Conservation (phyloP, 53 echinoderm and acorn worm species). For the Temnopleurus reevesii region DNA sequence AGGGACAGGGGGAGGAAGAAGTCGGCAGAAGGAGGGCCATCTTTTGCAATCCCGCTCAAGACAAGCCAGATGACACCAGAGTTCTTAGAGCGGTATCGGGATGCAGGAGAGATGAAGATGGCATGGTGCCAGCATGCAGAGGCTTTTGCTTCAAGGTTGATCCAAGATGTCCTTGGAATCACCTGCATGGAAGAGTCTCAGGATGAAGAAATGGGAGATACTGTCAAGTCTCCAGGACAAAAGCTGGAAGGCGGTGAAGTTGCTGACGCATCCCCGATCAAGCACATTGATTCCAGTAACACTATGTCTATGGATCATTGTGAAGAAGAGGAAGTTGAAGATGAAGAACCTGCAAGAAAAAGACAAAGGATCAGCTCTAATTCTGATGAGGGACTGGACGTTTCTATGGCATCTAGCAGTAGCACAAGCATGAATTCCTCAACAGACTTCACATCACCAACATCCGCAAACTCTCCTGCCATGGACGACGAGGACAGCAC, state of each 20-base stretch:
- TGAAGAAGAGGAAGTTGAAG: neutral
- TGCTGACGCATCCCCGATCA: neutral
- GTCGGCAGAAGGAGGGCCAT: neutral
- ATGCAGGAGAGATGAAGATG: constrained; percentile 45
- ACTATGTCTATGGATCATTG: neutral
- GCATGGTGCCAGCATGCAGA: constrained; percentile 70
- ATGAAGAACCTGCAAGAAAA: constrained; percentile 42
- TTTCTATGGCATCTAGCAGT: constrained; percentile 1
- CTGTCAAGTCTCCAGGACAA: neutral
- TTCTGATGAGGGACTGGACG: constrained; percentile 1
- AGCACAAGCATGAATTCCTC: constrained; percentile 19
- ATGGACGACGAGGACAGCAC: neutral
- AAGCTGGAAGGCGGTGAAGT: neutral
- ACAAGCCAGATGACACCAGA: constrained; percentile 60
- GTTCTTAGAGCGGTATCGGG: constrained; percentile 37
- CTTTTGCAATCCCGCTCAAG: constrained; percentile 51
- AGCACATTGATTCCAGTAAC: neutral
- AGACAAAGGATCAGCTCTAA: constrained; percentile 51
- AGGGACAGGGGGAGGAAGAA: neutral
- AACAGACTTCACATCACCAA: constrained; percentile 31
- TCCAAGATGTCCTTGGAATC: constrained; percentile 73
- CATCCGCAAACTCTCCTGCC: neutral
- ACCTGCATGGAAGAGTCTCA: constrained; percentile 52
- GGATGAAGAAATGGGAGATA: neutral
- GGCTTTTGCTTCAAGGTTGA: constrained; percentile 54